Percentiles rank a stretch among this genome's conserved stretches.
phyloP scores from a whole-genome alignment of 2,797 vertebrate species.

The Garrulus glandarius region DNA sequence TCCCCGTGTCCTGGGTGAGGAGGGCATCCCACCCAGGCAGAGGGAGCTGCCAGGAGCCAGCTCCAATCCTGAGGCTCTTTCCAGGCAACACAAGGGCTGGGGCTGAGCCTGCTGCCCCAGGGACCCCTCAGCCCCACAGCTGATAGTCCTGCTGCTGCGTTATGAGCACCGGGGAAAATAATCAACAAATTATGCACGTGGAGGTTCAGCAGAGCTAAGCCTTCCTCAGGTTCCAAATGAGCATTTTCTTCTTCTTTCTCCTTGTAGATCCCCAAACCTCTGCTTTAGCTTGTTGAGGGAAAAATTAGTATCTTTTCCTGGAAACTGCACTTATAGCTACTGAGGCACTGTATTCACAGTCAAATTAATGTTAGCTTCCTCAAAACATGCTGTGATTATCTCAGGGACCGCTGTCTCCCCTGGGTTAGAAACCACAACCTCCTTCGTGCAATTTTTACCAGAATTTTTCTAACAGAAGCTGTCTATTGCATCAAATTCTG shows the following conservation, averaged over 20 bases:
- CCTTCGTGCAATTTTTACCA: background rate
- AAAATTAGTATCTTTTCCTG: background rate
- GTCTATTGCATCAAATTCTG: constrained; percentile 24
- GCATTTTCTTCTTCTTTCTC: background rate
- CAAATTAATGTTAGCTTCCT: constrained; percentile 46
- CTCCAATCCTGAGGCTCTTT: background rate
- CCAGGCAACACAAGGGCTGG: constrained; percentile 32
- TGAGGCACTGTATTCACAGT: constrained; percentile 26
- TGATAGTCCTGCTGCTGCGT: background rate
- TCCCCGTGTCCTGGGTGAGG: background rate
- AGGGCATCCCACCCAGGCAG: constrained; percentile 11
- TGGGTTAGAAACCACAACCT: constrained; percentile 8
- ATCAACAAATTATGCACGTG: background rate
- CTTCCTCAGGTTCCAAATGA: background rate
- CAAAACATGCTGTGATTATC: constrained; percentile 54
- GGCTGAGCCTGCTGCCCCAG: background rate
- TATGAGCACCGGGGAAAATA: background rate
- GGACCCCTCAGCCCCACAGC: background rate
- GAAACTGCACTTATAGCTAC: background rate
- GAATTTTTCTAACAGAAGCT: constrained; percentile 28
- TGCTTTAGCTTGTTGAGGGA: background rate
- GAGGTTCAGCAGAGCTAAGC: background rate
- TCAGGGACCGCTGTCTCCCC: constrained; percentile 24
- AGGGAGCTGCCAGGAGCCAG: background rate
- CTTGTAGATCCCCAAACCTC: background rate